A percentile compares a stretch with the other conserved stretches of the same genome.
Evolutionary conservation across 2,888 invertebrate species (phyloP).

Genomic region (Andrena bicolor): DNA sequence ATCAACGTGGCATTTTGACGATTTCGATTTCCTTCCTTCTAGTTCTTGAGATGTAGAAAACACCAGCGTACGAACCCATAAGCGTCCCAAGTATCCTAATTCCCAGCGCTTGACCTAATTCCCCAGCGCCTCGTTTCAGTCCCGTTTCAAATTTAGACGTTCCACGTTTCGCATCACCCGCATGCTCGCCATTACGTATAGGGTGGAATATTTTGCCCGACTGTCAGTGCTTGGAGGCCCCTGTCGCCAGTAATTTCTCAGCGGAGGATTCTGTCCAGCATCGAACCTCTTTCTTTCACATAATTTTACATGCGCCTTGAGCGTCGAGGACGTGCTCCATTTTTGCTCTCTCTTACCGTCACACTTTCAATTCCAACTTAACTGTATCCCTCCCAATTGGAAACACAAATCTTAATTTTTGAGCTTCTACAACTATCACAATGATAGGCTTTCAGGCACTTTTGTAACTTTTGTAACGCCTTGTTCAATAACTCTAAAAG

Average conservation of each 20-base stretch:
- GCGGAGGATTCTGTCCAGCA: neutral
- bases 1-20: too few relatives aligned
- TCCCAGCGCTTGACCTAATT: slow-evolving; percentile 78
- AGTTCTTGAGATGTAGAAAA: neutral
- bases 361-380: too few relatives aligned
- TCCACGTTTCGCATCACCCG: slow-evolving; percentile 69
- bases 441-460: neutral
- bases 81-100: slow-evolving; percentile 71
- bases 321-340: neutral
- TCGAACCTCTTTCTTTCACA: neutral
- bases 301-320: neutral
- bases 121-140: slow-evolving; percentile 64
- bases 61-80: slow-evolving; percentile 26
- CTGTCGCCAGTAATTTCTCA: slow-evolving; percentile 2
- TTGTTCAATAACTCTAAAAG: neutral
- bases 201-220: slow-evolving; percentile 40
- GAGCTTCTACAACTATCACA: too few relatives aligned
- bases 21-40: neutral
- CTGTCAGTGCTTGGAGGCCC: neutral
- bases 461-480: neutral
- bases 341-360: neutral
- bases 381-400: too few relatives aligned
- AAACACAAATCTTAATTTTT: too few relatives aligned
- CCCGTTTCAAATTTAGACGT: slow-evolving; percentile 79
- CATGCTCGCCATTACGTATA: slow-evolving; percentile 49